Conservation (phyloP, 37 sponge, comb jelly and placozoan species). For the Geodia barretti region DNA sequence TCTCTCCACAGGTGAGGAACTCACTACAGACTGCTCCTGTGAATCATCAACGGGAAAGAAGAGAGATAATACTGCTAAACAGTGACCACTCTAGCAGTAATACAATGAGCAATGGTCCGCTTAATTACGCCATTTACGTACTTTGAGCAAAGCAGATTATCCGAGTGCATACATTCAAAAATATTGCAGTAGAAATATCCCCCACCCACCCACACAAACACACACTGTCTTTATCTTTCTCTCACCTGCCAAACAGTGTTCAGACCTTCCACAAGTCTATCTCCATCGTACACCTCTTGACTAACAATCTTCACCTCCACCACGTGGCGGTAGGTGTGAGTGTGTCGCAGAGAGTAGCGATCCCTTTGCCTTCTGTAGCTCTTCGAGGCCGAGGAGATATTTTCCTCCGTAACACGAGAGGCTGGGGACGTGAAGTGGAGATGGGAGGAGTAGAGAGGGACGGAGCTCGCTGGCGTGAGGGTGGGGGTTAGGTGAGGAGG, state of each 20-base stretch:
- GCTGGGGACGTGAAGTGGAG: background rate
- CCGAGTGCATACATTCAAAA: too few species aligned
- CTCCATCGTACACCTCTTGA: background rate
- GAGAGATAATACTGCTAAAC: background rate
- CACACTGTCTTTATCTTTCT: too few species aligned
- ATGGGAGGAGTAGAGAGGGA: slow-evolving; percentile 4
- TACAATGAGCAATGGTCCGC: too few species aligned
- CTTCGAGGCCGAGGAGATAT: background rate
- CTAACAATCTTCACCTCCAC: background rate
- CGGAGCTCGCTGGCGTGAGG: background rate
- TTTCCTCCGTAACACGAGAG: background rate
- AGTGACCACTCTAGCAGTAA: too few species aligned
- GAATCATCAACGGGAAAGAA: background rate
- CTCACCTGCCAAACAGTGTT: background rate
- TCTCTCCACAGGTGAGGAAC: background rate
- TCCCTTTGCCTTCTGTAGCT: background rate
- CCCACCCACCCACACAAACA: too few species aligned
- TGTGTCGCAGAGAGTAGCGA: background rate
- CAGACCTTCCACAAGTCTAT: background rate
- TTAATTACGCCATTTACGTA: too few species aligned
- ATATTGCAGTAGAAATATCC: too few species aligned
- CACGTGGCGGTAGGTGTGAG: background rate
- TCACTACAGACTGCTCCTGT: background rate
- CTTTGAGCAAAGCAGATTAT: too few species aligned
- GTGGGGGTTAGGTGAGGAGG: background rate